Evolutionary conservation across 92 coral and sea anemone genomes (phyloP), one percentile per base, ranked within the genome.

Genomic region (Diadumene lineata): DNA sequence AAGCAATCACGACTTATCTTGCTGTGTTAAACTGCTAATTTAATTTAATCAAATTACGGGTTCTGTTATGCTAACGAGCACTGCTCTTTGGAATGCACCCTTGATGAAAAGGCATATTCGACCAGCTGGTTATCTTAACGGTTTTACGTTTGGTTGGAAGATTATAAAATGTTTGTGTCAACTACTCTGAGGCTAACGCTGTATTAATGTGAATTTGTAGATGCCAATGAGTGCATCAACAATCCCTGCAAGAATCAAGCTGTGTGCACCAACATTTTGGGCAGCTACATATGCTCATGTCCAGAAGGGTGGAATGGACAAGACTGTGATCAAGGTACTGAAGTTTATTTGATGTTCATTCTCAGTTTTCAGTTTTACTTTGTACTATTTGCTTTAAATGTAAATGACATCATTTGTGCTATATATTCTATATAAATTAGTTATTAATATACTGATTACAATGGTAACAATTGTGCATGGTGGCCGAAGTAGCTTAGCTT

Each of bases 161-260:
- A 57, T 65, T 23, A 11, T 23, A 30, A 23, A 4, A 8, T 60
- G 65, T 26, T 8, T 15, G 1, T 60, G 65, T 60, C 2, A 2
- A 7, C 1, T 7, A 65, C 24, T 44, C 46, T 65, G 70, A n/a
- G n/a, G 70, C 24, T 30, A 23, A 50, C 48, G 18, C 46, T 18
- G 1, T 29, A 65, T 50, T 65, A 50, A 10, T 19, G 34, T 1
- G 19, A 65, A 65, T 63, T 38, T 46, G 0, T 43, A 77, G 82
- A 77, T 77, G 43, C 67, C 4, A 66, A 77, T 31, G 82, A 77
- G 24, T 77, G 82, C 65, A 3, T 31, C 1, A 31, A 46, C 11
- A 66, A 27, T 24, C 76, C 75, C 4, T 77, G 82, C 34, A 16
- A 16, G 13, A 77, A 77, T 23, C 27, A 38, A 11, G 82, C 60